Conservation (phyloP, 2,888 invertebrate genomes). For the Limnephilus rhombicus region DNA sequence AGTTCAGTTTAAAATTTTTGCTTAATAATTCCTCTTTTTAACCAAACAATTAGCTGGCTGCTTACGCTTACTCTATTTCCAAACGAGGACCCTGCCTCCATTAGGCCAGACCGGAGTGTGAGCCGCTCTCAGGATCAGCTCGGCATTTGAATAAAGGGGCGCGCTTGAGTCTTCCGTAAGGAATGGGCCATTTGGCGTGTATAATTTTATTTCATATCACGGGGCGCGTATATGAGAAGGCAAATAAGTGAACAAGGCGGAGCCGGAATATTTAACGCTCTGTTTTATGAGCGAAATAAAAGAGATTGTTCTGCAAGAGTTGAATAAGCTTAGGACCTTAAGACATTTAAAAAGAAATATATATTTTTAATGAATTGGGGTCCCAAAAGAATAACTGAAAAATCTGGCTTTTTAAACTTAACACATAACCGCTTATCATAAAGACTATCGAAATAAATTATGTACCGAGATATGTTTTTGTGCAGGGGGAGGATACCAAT, state of each 20-base stretch:
- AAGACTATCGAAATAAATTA: background rate
- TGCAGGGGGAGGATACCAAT: no score
- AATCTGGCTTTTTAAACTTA: background rate
- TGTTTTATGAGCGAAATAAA: background rate
- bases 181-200: constrained; percentile 5
- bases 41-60: constrained; percentile 25
- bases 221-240: constrained; percentile 20
- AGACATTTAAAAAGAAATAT: background rate
- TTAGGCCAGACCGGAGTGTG: constrained; percentile 15
- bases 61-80: constrained; percentile 28
- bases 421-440: background rate
- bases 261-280: background rate
- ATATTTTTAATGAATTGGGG: background rate
- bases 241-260: constrained; percentile 1
- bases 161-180: constrained; percentile 16
- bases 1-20: background rate
- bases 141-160: constrained; percentile 42
- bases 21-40: constrained; percentile 36
- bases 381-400: background rate
- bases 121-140: constrained; percentile 35
- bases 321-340: background rate
- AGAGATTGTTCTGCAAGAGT: background rate
- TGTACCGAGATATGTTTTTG: no score
- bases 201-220: constrained; percentile 33
- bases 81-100: background rate